These are phyloP conservation scores for Frieseomelitta varia DNA, from an alignment of 1,140 invertebrate genomes.

Conservation along the genomic window DNA sequence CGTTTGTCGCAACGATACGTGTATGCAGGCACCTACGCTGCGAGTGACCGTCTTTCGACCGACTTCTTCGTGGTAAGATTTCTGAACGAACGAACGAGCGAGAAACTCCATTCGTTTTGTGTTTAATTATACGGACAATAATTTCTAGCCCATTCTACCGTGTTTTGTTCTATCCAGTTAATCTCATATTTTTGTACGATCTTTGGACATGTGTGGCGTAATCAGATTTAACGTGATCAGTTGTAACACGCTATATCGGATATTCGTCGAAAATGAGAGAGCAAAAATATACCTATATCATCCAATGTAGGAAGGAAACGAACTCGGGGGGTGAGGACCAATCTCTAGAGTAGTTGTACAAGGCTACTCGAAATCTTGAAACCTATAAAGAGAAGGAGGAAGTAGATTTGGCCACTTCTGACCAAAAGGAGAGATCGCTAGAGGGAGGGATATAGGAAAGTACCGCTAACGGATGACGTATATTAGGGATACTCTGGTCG, in stretches of 20 bases:
- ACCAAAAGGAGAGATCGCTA: slow-evolving; percentile 49
- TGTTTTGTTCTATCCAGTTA: no score
- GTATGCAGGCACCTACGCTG: background rate
- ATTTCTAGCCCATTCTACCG: background rate
- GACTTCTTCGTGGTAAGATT: background rate
- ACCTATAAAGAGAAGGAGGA: slow-evolving; percentile 57
- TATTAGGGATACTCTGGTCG: slow-evolving; percentile 82
- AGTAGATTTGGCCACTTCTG: slow-evolving; percentile 64
- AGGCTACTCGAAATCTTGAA: slow-evolving; percentile 54
- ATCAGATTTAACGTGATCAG: no score
- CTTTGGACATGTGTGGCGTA: background rate
- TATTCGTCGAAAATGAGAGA: background rate
- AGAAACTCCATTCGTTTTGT: background rate
- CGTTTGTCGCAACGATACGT: background rate
- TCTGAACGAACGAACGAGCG: background rate
- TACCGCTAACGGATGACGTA: slow-evolving; percentile 81
- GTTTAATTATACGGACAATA: background rate
- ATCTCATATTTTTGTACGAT: background rate
- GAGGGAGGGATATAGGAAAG: slow-evolving; percentile 61
- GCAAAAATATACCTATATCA: slow-evolving; percentile 17
- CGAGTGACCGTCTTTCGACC: slow-evolving; percentile 17
- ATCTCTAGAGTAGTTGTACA: slow-evolving; percentile 39
- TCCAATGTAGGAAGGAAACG: background rate
- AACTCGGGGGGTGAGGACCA: slow-evolving; percentile 25
- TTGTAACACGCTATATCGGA: background rate